Percentiles rank a stretch among this genome's conserved stretches.
Evolutionary conservation across 92 coral and sea anemone genomes (phyloP).

Genomic region (Heliopora coerulea): DNA sequence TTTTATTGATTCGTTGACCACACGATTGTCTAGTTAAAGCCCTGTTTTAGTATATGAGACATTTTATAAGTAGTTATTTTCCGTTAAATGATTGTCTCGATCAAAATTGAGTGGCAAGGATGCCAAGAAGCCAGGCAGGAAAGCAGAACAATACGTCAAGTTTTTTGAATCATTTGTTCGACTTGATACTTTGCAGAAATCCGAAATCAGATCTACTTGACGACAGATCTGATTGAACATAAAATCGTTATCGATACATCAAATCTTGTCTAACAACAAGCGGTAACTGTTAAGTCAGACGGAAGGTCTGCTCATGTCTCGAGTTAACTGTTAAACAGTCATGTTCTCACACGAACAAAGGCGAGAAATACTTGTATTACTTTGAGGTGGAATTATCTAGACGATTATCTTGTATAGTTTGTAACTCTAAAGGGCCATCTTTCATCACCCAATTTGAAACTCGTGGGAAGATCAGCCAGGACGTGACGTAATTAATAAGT

Average conservation of each 20-base stretch:
- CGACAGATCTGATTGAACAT: slow-evolving; percentile 37
- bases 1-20: slow-evolving; percentile 17
- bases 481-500: neutral
- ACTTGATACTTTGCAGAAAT: slow-evolving; percentile 29
- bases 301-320: neutral
- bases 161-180: slow-evolving; percentile 26
- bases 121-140: slow-evolving; percentile 1
- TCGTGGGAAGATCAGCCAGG: slow-evolving; percentile 19
- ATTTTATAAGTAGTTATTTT: neutral
- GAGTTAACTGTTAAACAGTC: neutral
- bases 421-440: slow-evolving; percentile 35
- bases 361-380: slow-evolving; percentile 19
- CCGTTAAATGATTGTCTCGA: slow-evolving; percentile 3
- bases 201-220: slow-evolving; percentile 43
- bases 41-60: neutral
- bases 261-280: slow-evolving; percentile 24
- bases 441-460: slow-evolving; percentile 38
- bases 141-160: slow-evolving; percentile 21
- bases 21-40: slow-evolving; percentile 20
- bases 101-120: slow-evolving; percentile 11
- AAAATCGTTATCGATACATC: slow-evolving; percentile 26
- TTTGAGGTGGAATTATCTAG: slow-evolving; percentile 24
- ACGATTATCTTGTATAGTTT: slow-evolving; percentile 35
- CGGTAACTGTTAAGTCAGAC: neutral
- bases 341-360: neutral